phyloP scores from a whole-genome alignment of 1,140 invertebrate genomes.

The Sarcophaga bullata region DNA sequence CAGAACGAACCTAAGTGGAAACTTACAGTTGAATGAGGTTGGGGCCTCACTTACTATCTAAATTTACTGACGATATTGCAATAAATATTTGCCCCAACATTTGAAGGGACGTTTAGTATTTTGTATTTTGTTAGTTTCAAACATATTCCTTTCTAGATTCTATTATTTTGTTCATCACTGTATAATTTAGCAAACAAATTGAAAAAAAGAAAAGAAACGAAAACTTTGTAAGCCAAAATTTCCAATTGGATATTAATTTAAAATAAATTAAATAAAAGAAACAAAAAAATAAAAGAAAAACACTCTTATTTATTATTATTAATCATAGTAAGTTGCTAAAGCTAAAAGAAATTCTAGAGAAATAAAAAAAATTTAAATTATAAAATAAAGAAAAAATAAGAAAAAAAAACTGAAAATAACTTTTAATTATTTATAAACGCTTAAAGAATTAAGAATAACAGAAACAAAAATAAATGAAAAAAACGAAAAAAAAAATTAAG shows the following conservation, averaged over 20 bases:
- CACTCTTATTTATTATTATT: constrained; percentile 19
- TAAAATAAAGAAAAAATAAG: constrained; percentile 24
- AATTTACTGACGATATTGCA: too few species aligned
- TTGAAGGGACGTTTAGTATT: too few species aligned
- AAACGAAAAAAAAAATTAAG: too few species aligned
- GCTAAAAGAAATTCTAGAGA: not conserved
- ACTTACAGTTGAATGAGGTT: too few species aligned
- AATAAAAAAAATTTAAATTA: constrained; percentile 27
- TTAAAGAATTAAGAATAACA: not conserved
- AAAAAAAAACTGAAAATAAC: constrained; percentile 19
- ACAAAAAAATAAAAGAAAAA: not conserved
- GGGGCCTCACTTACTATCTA: too few species aligned
- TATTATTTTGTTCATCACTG: not conserved
- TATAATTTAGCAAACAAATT: not conserved
- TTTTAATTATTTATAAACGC: constrained; percentile 40
- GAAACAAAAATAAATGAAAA: too few species aligned
- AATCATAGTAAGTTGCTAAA: not conserved
- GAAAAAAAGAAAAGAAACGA: constrained; percentile 4
- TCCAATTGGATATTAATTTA: constrained; percentile 33
- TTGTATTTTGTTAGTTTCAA: too few species aligned
- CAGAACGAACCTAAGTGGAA: too few species aligned
- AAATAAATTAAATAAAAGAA: not conserved
- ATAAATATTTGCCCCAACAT: too few species aligned
- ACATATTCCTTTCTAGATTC: not conserved
- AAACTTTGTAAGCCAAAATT: constrained; percentile 37